A percentile compares a stretch with the other conserved stretches of the same genome.
Evolutionary conservation across 2,113 vertebrate species (phyloP).

Genomic region (Lycaon pictus): DNA sequence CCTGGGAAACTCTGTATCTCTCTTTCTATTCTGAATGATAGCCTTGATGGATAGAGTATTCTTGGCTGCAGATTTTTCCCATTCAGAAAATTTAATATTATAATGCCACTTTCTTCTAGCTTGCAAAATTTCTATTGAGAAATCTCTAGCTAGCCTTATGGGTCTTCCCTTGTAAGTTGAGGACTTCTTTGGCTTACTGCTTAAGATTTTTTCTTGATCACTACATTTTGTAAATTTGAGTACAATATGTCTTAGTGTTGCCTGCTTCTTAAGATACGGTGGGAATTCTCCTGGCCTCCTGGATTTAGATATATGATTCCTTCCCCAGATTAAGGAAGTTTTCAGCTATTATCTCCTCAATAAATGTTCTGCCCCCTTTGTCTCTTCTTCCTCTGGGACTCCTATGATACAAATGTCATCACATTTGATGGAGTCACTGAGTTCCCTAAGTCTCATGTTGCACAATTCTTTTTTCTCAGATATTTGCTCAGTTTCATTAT

Average conservation of each 20-base stretch:
- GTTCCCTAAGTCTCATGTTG: not conserved
- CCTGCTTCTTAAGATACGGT: not conserved
- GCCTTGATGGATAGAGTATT: not conserved
- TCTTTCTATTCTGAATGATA: not conserved
- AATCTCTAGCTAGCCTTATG: not conserved
- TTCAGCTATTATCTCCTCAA: not conserved
- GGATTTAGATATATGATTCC: not conserved
- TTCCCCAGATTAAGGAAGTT: not conserved
- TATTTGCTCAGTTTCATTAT: not conserved
- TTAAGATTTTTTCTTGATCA: not conserved
- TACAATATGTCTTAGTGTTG: not conserved
- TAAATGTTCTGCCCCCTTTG: not conserved
- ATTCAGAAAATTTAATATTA: not conserved
- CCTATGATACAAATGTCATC: not conserved
- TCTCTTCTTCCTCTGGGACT: not conserved
- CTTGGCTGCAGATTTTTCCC: not conserved
- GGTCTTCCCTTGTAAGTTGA: not conserved
- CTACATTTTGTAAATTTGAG: not conserved
- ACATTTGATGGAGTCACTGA: not conserved
- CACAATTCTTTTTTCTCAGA: not conserved
- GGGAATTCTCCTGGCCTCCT: not conserved
- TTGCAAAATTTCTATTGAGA: not conserved
- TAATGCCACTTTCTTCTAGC: not conserved
- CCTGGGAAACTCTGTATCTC: not conserved
- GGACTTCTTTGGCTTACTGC: not conserved